Evolutionary conservation across 2,113 vertebrate genomes (phyloP), one percentile per base, ranked within the genome.

Genomic region (Anguilla japonica): DNA sequence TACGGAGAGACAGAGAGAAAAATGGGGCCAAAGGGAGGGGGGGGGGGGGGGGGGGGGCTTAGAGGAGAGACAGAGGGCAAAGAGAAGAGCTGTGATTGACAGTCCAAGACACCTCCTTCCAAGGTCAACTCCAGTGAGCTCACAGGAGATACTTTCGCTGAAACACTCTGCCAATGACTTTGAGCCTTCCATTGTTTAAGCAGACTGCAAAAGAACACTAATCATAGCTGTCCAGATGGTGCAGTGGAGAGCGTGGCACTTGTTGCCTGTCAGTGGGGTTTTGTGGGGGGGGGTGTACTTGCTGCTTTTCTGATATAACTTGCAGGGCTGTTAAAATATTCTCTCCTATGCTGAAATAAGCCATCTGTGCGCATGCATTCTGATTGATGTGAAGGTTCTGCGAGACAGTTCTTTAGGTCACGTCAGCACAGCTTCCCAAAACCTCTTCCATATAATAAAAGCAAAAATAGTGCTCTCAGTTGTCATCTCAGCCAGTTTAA

Each of bases 141-240:
- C 22, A 50, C 60, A 79, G 6, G 71, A 50, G 46, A 40, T 16
- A 5, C 29, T 2, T 9, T 79, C 75, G 40, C 75, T 41, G 39
- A 41, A 79, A 29, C 18, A 57, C n/a, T 34, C 26, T 29, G 11
- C 2, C 43, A 57, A 43, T 56, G 84, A 79, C 83, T 84, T 57
- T 85, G 46, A 56, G 75, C 22, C 53, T n/a, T 57, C 46, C 43
- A 78, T 80, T 85, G 81, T 85, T 85, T 80, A 85, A 84, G 63
- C 39, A 85, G 75, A 80, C 56, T 80, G 16, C 43, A 39, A 40
- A 85, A 67, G 79, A 85, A 40, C 39, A 9, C 46, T 85, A 79
- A 85, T 79, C 75, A 40, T 29, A 34, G 53, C 75, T 26, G 75
- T 14, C 75, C 84, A 85, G 84, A 85, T 85, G 84, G 84, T 29